Evolutionary conservation across 2,797 vertebrate species (phyloP).

Genomic region (Xiphophorus birchmanni): DNA sequence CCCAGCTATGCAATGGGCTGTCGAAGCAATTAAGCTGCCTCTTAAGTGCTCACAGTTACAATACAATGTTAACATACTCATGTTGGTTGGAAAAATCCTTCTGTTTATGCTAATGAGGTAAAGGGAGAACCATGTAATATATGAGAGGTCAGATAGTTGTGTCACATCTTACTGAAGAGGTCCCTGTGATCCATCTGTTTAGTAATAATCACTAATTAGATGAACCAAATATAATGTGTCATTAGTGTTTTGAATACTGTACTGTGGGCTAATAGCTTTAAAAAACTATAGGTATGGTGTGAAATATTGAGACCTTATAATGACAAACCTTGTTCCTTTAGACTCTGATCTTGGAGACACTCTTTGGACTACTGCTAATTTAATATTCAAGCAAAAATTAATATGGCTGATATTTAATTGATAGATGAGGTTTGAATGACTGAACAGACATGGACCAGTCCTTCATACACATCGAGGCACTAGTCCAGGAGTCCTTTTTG

Average conservation of each 20-base stretch:
- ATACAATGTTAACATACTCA: constrained; percentile 40
- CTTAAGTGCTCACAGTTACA: constrained; percentile 53
- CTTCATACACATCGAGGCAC: background rate
- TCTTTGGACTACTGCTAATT: constrained; percentile 7
- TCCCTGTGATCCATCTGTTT: constrained; percentile 15
- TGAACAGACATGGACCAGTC: background rate
- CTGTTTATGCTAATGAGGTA: constrained; percentile 45
- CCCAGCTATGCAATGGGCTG: constrained; percentile 28
- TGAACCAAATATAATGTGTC: constrained; percentile 8
- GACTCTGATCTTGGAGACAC: background rate
- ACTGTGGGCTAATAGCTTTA: background rate
- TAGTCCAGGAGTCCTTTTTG: background rate
- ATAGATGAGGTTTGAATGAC: constrained; percentile 16
- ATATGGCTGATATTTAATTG: constrained; percentile 27
- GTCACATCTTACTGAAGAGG: constrained; percentile 25
- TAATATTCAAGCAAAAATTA: constrained; percentile 16
- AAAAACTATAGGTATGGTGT: constrained; percentile 5
- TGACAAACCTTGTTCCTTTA: constrained; percentile 18
- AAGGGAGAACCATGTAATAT: constrained; percentile 12
- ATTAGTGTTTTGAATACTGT: constrained; percentile 21
- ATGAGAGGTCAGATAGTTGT: constrained; percentile 31
- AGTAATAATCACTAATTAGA: constrained; percentile 35
- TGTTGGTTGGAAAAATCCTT: constrained; percentile 32
- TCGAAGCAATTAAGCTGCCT: constrained; percentile 53
- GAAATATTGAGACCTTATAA: constrained; percentile 29